These are phyloP conservation scores for Pseudochirops cupreus DNA, from an alignment of 2,797 vertebrate species.

Conservation along the genomic window DNA sequence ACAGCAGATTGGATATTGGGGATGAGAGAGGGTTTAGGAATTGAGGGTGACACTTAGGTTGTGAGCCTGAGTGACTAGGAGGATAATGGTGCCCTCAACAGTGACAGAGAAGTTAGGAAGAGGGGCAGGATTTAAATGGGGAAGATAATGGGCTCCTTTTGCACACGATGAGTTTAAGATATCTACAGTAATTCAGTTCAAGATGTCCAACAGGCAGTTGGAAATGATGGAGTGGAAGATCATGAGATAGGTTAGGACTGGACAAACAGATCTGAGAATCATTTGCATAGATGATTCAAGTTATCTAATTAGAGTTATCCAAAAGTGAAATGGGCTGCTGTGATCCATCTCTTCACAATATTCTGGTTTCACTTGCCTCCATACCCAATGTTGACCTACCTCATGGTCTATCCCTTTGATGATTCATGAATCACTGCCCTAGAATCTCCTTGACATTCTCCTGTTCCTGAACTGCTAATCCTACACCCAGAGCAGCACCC, in stretches of 20 bases:
- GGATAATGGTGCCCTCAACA: neutral
- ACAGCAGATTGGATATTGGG: neutral
- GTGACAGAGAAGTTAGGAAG: neutral
- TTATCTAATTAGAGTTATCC: neutral
- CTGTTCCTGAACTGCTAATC: neutral
- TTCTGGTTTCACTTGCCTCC: neutral
- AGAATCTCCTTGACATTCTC: neutral
- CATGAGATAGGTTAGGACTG: neutral
- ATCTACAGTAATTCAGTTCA: neutral
- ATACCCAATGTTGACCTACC: neutral
- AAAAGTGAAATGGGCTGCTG: neutral
- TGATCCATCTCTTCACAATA: neutral
- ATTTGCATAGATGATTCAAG: neutral
- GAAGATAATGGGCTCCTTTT: neutral
- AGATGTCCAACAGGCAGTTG: neutral
- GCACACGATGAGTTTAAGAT: neutral
- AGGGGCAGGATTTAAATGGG: neutral
- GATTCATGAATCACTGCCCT: neutral
- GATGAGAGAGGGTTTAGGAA: neutral
- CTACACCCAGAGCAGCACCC: neutral
- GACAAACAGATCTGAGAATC: neutral
- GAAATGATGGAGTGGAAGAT: neutral
- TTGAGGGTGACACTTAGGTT: neutral
- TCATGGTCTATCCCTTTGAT: neutral
- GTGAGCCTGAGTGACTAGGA: neutral